Evolutionary conservation across 2,797 vertebrate species (phyloP), one percentile per base, ranked within the genome.

Genomic region (Rhodeus uyekii): DNA sequence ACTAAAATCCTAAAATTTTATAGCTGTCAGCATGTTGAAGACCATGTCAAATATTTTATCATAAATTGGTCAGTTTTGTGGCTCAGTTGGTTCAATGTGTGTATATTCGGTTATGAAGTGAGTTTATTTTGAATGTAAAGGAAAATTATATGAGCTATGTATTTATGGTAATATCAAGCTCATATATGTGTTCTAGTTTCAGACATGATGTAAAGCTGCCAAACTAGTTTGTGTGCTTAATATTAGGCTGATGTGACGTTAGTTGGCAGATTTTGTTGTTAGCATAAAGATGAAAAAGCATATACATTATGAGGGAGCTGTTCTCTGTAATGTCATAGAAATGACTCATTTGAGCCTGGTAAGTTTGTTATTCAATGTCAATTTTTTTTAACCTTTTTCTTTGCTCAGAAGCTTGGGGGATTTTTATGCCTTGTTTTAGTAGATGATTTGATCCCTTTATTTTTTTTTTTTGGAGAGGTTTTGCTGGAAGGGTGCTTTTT

Each of bases 21-120:
- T 29, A 71, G 86, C 82, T 68, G 48, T 58, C 82, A 88, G 87
- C 88, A 89, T 83, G 78, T 76, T 36, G 84, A 36, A 86, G 86
- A 67, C 86, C 86, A 86, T 83, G 81, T 85, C 58, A 1, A 87
- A 76, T 77, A 82, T 88, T 88, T 87, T 83, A 85, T 74, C 77
- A 85, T 87, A 87, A 88, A 67, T 46, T 83, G 85, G 91, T 90
- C 92, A 92, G 90, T 93, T 93, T 92, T 93, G 92, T 93, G 93
- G 93, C 93, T 92, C n/a, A 81, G 42, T 80, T 24, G 55, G 81
- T 64, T 71, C 79, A 84, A 53, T 83, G 83, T 85, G 80, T 61
- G 38, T 55, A 80, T 50, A 63, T 85, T 29, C 73, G 76, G 60
- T 84, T 85, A 78, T 83, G 64, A 72, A 83, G 32, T 85, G 64